A percentile compares a stretch with the other conserved stretches of the same genome.
These are phyloP conservation scores for Antrozous pallidus DNA, from an alignment of 2,797 vertebrate species.

Conservation along the genomic window DNA sequence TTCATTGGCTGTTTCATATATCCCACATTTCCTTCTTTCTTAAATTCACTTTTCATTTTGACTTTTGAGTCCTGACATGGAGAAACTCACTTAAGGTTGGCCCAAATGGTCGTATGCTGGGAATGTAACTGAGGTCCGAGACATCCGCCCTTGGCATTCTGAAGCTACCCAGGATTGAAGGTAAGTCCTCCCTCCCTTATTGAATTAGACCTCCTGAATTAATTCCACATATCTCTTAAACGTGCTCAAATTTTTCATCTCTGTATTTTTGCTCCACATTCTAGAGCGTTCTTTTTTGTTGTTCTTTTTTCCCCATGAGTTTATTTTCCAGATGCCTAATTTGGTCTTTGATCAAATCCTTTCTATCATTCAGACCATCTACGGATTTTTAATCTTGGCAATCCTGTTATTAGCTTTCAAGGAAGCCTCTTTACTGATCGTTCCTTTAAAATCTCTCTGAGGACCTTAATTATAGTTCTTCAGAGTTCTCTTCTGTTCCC, in stretches of 20 bases:
- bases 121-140: rapidly evolving
- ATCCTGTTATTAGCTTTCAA: constrained; percentile 39
- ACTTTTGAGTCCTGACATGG: not conserved
- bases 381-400: not conserved
- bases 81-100: not conserved
- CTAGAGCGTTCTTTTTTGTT: not conserved
- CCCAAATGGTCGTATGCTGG: not conserved
- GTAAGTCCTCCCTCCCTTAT: not conserved
- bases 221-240: not conserved
- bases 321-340: constrained; percentile 11
- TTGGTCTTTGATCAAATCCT: not conserved
- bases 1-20: not conserved
- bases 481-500: not conserved
- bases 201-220: not conserved
- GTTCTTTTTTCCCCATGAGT: not conserved
- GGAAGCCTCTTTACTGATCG: not conserved
- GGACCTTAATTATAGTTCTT: constrained; percentile 27
- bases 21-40: not conserved
- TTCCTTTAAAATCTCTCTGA: constrained; percentile 38
- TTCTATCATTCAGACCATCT: not conserved
- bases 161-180: not conserved
- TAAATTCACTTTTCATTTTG: not conserved
- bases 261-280: not conserved
- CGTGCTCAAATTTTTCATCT: not conserved
- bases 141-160: not conserved